phyloP scores from a whole-genome alignment of 2,888 invertebrate species.

The Zaprionus obscuricornis region DNA sequence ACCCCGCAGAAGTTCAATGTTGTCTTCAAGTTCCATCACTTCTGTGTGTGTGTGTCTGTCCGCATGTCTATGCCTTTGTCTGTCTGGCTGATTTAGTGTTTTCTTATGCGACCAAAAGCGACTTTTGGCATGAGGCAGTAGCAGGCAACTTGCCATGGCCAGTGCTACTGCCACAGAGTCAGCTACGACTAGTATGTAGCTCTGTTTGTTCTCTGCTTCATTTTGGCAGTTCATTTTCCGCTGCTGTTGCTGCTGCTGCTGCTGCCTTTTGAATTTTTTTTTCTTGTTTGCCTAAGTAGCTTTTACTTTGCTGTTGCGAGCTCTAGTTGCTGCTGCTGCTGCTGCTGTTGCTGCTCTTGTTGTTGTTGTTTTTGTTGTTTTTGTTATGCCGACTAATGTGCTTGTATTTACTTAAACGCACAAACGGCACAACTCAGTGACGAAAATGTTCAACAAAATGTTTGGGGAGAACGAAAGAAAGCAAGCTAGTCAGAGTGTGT shows the following conservation, averaged over 20 bases:
- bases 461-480: too few species aligned
- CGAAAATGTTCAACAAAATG: too few species aligned
- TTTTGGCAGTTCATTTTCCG: slow-evolving; percentile 44
- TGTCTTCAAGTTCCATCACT: too few species aligned
- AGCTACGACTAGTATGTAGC: too few species aligned
- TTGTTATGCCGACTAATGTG: slow-evolving; percentile 57
- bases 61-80: not conserved
- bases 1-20: too few species aligned
- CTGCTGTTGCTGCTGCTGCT: too few species aligned
- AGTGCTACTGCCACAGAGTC: too few species aligned
- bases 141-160: too few species aligned
- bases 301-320: slow-evolving; percentile 32
- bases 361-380: slow-evolving; percentile 29
- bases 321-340: slow-evolving; percentile 6
- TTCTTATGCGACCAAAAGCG: slow-evolving; percentile 33
- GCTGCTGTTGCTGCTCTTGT: not conserved
- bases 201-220: too few species aligned
- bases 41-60: not conserved
- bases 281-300: slow-evolving; percentile 49
- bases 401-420: slow-evolving; percentile 73
- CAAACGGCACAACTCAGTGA: slow-evolving; percentile 33
- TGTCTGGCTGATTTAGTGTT: slow-evolving; percentile 30
- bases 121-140: slow-evolving; percentile 15
- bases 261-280: too few species aligned
- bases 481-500: too few species aligned